Evolutionary conservation across 2,797 vertebrate species (phyloP).

Genomic region (Protonibea diacanthus): DNA sequence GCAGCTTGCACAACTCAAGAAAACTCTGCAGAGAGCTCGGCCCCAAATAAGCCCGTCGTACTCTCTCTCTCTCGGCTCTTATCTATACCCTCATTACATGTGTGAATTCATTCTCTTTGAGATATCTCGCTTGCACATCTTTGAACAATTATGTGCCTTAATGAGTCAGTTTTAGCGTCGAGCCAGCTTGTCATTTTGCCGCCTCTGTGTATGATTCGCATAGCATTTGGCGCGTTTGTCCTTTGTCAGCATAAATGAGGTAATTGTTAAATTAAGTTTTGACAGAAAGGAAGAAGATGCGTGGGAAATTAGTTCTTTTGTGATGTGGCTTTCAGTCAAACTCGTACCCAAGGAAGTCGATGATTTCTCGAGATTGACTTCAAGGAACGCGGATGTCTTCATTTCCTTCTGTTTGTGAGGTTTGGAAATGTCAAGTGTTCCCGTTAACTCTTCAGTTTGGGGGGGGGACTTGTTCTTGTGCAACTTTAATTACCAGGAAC

Average conservation of each 20-base stretch:
- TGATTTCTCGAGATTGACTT: constrained; percentile 5
- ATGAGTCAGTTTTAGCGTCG: constrained; percentile 15
- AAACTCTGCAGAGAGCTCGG: constrained; percentile 39
- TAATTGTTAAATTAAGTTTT: constrained; percentile 39
- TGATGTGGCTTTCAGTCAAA: constrained; percentile 30
- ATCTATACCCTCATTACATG: constrained; percentile 35
- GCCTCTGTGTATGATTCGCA: constrained; percentile 32
- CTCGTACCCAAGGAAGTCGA: neutral
- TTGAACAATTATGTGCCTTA: constrained; percentile 37
- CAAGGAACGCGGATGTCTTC: neutral
- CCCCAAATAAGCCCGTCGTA: constrained; percentile 1
- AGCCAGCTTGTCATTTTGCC: constrained; percentile 18
- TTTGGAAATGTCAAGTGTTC: constrained; percentile 35
- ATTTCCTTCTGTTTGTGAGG: constrained; percentile 33
- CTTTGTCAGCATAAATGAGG: constrained; percentile 37
- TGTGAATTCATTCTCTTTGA: constrained; percentile 7
- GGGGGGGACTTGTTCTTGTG: neutral
- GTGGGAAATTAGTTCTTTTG: constrained; percentile 19
- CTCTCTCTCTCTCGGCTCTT: constrained; percentile 8
- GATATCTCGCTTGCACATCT: constrained; percentile 38
- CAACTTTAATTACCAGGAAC: constrained; percentile 8
- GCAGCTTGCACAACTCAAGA: constrained; percentile 62
- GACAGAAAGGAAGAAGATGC: constrained; percentile 20
- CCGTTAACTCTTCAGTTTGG: constrained; percentile 14
- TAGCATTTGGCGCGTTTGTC: constrained; percentile 13